A percentile compares a stretch with the other conserved stretches of the same genome.
These are phyloP conservation scores for Lottia scabra DNA, from an alignment of 2,888 invertebrate genomes.

Conservation along the genomic window DNA sequence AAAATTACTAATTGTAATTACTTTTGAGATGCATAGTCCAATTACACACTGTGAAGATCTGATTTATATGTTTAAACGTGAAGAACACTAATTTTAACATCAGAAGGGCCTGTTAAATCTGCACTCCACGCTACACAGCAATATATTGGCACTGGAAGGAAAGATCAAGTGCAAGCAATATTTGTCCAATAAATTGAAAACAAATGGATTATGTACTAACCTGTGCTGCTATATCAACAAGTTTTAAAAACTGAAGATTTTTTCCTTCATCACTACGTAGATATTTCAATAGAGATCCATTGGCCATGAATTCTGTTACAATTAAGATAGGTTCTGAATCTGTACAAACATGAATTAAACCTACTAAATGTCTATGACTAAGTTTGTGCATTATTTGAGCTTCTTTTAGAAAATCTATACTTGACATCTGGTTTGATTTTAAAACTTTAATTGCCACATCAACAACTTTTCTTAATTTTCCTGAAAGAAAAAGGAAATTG, in stretches of 20 bases:
- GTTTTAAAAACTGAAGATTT: conserved; percentile 79
- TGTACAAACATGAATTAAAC: conserved; percentile 92
- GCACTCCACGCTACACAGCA: too few relatives aligned
- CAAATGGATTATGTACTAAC: conserved; percentile 60
- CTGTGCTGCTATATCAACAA: conserved; percentile 97
- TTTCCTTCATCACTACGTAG: conserved; percentile 87
- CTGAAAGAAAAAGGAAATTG: conserved; percentile 60
- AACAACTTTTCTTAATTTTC: conserved; percentile 91
- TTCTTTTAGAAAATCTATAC: conserved; percentile 95
- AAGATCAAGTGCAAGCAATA: too few relatives aligned
- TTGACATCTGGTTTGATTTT: conserved; percentile 92
- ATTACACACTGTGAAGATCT: too few relatives aligned
- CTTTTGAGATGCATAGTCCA: too few relatives aligned
- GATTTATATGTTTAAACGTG: too few relatives aligned
- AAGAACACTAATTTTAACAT: too few relatives aligned
- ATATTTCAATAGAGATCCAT: conserved; percentile 93
- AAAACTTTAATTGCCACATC: conserved; percentile 98
- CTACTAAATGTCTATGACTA: conserved; percentile 80
- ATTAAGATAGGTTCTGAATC: conserved; percentile 89
- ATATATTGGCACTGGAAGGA: too few relatives aligned
- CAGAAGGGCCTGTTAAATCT: too few relatives aligned
- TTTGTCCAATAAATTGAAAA: neutral
- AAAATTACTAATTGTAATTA: too few relatives aligned
- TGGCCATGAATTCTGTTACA: conserved; percentile 92
- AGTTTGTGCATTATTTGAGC: conserved; percentile 66